Percentiles rank a stretch among this genome's conserved stretches.
Evolutionary conservation across 2,113 vertebrate genomes (phyloP).

Genomic region (Hippoglossus stenolepis): DNA sequence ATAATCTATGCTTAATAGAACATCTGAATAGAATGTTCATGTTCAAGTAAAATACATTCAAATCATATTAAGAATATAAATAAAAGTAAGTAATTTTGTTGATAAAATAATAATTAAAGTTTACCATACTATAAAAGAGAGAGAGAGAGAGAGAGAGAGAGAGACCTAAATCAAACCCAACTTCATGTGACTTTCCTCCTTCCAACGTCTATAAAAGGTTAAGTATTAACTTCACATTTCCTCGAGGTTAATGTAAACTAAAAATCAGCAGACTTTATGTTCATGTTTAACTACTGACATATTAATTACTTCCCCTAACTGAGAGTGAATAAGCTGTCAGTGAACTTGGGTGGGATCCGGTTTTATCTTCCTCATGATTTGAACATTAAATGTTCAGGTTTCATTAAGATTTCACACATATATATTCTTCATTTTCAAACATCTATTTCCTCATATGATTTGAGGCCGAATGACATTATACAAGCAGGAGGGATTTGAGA

Average conservation of each 20-base stretch:
- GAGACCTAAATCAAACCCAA: background rate
- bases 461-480: too few relatives aligned
- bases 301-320: background rate
- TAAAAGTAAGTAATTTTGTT: too few relatives aligned
- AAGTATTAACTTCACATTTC: slow-evolving; percentile 12
- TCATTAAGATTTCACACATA: background rate
- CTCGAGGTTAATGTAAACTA: background rate
- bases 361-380: background rate
- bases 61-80: too few relatives aligned
- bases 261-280: background rate
- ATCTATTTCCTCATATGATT: too few relatives aligned
- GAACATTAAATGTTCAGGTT: too few relatives aligned
- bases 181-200: slow-evolving; percentile 42
- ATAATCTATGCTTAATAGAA: too few relatives aligned
- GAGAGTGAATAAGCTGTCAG: background rate
- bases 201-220: slow-evolving; percentile 21
- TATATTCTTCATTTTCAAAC: background rate
- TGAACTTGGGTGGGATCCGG: too few relatives aligned
- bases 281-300: slow-evolving; percentile 8
- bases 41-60: too few relatives aligned
- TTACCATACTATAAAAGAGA: background rate
- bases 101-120: too few relatives aligned
- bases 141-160: background rate
- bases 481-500: background rate
- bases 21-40: too few relatives aligned